These are phyloP conservation scores for Rana temporaria DNA, from an alignment of 2,113 vertebrate species.

Conservation along the genomic window DNA sequence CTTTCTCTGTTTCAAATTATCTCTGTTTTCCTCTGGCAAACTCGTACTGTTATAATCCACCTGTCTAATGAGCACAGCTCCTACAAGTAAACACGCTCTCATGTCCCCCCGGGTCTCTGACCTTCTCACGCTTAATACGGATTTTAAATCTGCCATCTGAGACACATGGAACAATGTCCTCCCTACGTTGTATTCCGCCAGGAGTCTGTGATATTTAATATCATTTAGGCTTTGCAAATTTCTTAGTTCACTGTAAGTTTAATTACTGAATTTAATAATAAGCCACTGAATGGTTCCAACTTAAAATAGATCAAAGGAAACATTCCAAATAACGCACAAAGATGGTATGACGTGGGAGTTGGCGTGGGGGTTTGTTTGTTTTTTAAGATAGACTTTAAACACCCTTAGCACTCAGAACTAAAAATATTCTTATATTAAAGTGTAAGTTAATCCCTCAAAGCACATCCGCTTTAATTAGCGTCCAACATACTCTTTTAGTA, in stretches of 20 bases:
- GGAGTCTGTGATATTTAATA: slow-evolving; percentile 25
- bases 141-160: not conserved
- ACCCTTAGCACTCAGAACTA: not conserved
- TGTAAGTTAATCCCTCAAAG: too few species aligned
- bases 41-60: not conserved
- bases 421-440: too few species aligned
- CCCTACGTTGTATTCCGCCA: not conserved
- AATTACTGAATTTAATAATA: slow-evolving; percentile 27
- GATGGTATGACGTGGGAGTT: too few species aligned
- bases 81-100: not conserved
- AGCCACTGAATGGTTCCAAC: not conserved
- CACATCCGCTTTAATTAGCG: too few species aligned
- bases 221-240: not conserved
- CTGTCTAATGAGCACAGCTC: not conserved
- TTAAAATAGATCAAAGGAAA: slow-evolving; percentile 10
- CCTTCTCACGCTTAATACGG: not conserved
- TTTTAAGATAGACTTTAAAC: not conserved
- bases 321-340: too few species aligned
- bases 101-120: not conserved
- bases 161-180: not conserved
- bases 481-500: too few species aligned
- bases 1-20: not conserved
- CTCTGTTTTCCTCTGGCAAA: not conserved
- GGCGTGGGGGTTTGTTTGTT: not conserved
- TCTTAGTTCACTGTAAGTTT: slow-evolving; percentile 34